Evolutionary conservation across 2,888 invertebrate genomes (phyloP).

Genomic region (Aspidapion aeneum): DNA sequence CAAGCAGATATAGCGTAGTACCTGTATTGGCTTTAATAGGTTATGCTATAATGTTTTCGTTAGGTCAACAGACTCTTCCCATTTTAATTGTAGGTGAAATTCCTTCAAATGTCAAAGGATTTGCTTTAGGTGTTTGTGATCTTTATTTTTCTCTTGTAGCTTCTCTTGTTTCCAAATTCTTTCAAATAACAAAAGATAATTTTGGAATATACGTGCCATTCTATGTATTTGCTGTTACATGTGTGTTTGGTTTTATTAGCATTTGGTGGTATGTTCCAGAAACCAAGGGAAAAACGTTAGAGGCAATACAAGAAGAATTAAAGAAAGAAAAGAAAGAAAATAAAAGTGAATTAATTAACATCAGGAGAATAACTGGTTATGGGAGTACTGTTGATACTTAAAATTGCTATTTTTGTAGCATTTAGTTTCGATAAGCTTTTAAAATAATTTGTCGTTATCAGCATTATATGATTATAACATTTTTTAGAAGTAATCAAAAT

Average conservation of each 20-base stretch:
- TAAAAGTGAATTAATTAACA: too few species aligned
- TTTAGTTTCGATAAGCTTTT: too few species aligned
- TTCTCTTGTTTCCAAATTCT: slow-evolving; percentile 49
- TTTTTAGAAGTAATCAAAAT: slow-evolving; percentile 55
- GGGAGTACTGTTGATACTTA: too few species aligned
- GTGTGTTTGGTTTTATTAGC: slow-evolving; percentile 57
- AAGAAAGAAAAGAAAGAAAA: too few species aligned
- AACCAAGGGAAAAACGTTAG: slow-evolving; percentile 67
- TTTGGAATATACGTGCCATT: slow-evolving; percentile 62
- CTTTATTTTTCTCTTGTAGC: slow-evolving; percentile 50
- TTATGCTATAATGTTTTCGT: slow-evolving; percentile 51
- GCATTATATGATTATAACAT: too few species aligned
- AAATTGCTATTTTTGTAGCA: too few species aligned
- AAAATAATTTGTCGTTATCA: too few species aligned
- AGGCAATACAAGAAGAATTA: slow-evolving; percentile 62
- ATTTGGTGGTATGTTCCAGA: slow-evolving; percentile 60
- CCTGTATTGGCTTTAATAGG: slow-evolving; percentile 49
- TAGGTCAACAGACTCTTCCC: slow-evolving; percentile 54
- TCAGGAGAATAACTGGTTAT: too few species aligned
- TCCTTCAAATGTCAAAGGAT: slow-evolving; percentile 51
- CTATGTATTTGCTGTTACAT: slow-evolving; percentile 59
- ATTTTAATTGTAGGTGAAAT: slow-evolving; percentile 53
- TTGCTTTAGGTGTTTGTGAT: slow-evolving; percentile 54
- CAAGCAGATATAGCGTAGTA: slow-evolving; percentile 43
- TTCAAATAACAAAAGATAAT: slow-evolving; percentile 54